These are phyloP conservation scores for Microcebus murinus DNA, from an alignment of 2,113 vertebrate species.

Conservation along the genomic window DNA sequence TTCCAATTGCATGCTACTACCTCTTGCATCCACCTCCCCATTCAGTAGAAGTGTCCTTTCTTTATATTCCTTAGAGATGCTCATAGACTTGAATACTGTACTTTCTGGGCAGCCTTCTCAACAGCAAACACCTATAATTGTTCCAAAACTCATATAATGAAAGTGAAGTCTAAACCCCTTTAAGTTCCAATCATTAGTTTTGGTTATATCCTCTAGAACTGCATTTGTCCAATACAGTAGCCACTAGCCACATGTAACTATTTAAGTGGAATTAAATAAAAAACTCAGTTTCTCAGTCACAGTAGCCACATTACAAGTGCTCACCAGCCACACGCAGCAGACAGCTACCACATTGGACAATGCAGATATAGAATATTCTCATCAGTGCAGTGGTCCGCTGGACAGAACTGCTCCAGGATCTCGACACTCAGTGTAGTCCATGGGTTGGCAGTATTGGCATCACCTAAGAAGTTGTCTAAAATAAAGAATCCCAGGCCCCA, in stretches of 20 bases:
- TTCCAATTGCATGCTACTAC: not conserved
- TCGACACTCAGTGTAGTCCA: not conserved
- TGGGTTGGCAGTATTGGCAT: not conserved
- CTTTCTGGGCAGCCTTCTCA: not conserved
- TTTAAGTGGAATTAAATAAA: slow-evolving; percentile 14
- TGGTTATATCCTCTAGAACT: not conserved
- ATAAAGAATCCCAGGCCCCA: not conserved
- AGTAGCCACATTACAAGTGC: not conserved
- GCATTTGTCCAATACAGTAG: not conserved
- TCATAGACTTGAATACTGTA: not conserved
- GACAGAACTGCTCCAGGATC: not conserved
- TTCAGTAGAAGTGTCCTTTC: not conserved
- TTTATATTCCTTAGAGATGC: not conserved
- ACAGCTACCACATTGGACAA: not conserved
- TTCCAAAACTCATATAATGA: not conserved
- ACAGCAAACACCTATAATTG: not conserved
- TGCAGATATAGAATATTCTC: not conserved
- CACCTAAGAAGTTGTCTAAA: not conserved
- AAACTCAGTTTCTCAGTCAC: not conserved
- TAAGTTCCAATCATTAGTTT: not conserved
- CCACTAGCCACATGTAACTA: not conserved
- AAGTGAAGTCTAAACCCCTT: slow-evolving; percentile 19
- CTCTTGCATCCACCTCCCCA: not conserved
- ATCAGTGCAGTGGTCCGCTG: not conserved
- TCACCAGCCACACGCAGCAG: not conserved